These are phyloP conservation scores for Gadus macrocephalus DNA, from an alignment of 2,113 vertebrate genomes.

Conservation along the genomic window DNA sequence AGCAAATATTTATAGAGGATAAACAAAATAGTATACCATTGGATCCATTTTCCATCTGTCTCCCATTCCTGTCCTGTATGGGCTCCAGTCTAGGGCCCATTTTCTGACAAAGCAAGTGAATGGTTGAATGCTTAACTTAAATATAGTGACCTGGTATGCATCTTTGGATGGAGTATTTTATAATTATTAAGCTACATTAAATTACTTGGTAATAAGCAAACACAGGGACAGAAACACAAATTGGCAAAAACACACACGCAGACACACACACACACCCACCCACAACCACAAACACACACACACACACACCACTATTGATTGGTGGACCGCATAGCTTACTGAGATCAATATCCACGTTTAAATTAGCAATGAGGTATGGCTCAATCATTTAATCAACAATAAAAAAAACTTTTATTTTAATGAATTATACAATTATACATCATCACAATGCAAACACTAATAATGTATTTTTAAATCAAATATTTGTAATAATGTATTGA, in stretches of 20 bases:
- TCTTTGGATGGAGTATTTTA: neutral
- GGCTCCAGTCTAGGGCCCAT: conserved; percentile 74
- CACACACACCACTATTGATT: conserved; percentile 54
- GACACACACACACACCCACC: conserved; percentile 5
- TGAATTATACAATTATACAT: neutral
- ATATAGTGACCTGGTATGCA: neutral
- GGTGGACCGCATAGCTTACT: no score
- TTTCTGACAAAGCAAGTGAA: conserved; percentile 54
- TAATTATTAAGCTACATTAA: neutral
- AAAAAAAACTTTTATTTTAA: neutral
- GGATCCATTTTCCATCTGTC: conserved; percentile 44
- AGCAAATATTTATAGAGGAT: no score
- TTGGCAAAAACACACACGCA: neutral
- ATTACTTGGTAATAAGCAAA: neutral
- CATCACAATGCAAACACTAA: neutral
- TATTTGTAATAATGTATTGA: neutral
- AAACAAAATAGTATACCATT: conserved; percentile 50
- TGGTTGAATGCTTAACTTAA: neutral
- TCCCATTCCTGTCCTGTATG: conserved; percentile 60
- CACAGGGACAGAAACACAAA: neutral
- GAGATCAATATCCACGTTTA: neutral
- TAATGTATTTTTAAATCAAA: neutral
- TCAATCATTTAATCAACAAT: neutral
- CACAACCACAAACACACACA: conserved; percentile 26
- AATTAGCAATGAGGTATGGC: neutral